phyloP scores from a whole-genome alignment of 64 coral and sea anemone species.

The Pocillopora damicornis region DNA sequence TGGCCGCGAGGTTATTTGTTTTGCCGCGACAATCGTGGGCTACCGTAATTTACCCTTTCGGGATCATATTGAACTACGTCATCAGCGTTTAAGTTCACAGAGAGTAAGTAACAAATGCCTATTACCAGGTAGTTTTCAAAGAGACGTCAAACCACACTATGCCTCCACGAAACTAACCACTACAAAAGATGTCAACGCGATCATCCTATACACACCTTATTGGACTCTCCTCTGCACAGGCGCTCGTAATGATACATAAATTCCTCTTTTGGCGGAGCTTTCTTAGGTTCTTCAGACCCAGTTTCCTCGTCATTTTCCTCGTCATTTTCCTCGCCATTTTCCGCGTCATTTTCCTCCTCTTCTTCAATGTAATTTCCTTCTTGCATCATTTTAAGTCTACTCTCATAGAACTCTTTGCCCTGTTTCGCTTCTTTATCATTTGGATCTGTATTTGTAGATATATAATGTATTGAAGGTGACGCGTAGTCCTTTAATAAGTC shows the following conservation, averaged over 20 bases:
- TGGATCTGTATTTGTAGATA: background rate
- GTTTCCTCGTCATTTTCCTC: background rate
- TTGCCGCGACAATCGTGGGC: too few relatives aligned
- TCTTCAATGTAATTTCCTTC: background rate
- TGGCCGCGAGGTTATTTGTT: too few relatives aligned
- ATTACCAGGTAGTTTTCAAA: too few relatives aligned
- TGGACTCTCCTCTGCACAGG: constrained; percentile 34
- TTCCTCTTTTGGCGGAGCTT: constrained; percentile 22
- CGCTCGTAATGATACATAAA: constrained; percentile 48
- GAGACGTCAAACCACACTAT: too few relatives aligned
- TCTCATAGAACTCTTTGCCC: constrained; percentile 12
- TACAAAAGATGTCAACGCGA: background rate
- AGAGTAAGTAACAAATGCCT: too few relatives aligned
- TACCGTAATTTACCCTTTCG: too few relatives aligned
- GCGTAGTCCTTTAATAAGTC: background rate
- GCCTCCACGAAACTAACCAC: background rate
- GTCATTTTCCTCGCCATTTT: too few relatives aligned
- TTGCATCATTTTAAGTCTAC: background rate
- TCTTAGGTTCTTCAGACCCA: background rate
- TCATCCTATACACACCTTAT: constrained; percentile 36
- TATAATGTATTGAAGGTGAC: background rate
- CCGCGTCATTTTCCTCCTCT: background rate
- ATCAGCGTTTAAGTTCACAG: too few relatives aligned
- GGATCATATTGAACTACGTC: too few relatives aligned
- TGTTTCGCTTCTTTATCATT: constrained; percentile 3